Percentiles rank a stretch among this genome's conserved stretches.
Conservation (phyloP, 2,888 invertebrate species). For the Ormyrus pomaceus region DNA sequence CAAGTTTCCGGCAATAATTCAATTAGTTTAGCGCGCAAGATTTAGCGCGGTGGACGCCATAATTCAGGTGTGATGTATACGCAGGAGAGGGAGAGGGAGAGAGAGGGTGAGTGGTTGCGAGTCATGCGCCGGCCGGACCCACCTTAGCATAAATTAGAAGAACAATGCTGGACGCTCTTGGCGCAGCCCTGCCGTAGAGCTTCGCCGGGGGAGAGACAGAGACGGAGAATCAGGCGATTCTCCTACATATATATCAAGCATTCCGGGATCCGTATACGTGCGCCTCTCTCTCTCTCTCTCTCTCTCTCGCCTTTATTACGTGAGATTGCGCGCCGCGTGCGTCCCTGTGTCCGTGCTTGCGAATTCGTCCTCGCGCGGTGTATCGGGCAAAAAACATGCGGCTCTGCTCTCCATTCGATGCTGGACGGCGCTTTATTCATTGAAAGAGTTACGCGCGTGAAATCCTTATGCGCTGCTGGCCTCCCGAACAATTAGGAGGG, state of each 20-base stretch:
- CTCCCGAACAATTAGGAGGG: conserved; percentile 72
- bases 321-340: not conserved
- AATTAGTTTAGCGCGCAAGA: conserved; percentile 68
- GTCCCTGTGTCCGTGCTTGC: too few relatives aligned
- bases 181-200: conserved; percentile 19
- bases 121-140: conserved; percentile 55
- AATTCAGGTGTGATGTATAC: conserved; percentile 69
- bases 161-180: conserved; percentile 67
- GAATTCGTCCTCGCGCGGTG: too few relatives aligned
- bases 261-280: not conserved
- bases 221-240: conserved; percentile 23
- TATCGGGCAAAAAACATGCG: too few relatives aligned
- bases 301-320: not conserved
- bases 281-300: too few relatives aligned
- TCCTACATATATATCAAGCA: conserved; percentile 16
- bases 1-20: conserved; percentile 72
- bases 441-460: conserved; percentile 31
- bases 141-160: conserved; percentile 72
- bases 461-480: conserved; percentile 58
- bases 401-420: too few relatives aligned
- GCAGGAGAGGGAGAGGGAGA: conserved; percentile 35
- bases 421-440: too few relatives aligned
- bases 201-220: conserved; percentile 7
- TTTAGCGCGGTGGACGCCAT: conserved; percentile 71
- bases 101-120: conserved; percentile 1